phyloP scores from a whole-genome alignment of 1,140 invertebrate species.

The Capitella teleta region DNA sequence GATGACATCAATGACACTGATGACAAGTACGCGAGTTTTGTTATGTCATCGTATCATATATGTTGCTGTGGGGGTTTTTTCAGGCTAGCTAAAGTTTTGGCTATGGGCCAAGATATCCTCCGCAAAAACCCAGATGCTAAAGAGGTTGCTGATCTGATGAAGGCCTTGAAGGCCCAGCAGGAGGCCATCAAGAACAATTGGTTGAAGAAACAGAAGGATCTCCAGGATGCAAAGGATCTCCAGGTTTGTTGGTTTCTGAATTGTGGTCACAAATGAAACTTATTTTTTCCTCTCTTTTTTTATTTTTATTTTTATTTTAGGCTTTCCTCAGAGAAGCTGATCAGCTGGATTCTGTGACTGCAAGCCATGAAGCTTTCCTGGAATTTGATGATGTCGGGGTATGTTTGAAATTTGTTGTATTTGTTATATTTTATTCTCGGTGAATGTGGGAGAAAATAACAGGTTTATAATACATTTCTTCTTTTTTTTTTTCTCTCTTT shows the following conservation, averaged over 20 bases:
- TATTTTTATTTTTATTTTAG: slow-evolving; percentile 31
- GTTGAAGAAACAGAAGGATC: slow-evolving; percentile 81
- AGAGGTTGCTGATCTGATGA: slow-evolving; percentile 46
- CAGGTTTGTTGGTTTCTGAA: slow-evolving; percentile 69
- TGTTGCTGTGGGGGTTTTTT: not conserved
- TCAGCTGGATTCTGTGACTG: slow-evolving; percentile 88
- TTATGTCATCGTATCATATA: slow-evolving; percentile 37
- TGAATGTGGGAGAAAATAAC: no score
- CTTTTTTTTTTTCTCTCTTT: no score
- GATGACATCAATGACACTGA: slow-evolving; percentile 84
- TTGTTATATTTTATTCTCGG: no score
- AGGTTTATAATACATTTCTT: no score
- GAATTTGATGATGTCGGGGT: slow-evolving; percentile 80
- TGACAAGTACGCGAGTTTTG: slow-evolving; percentile 63
- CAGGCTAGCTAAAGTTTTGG: slow-evolving; percentile 46
- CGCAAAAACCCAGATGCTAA: slow-evolving; percentile 34
- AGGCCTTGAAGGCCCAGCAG: slow-evolving; percentile 62
- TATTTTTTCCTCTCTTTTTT: not conserved
- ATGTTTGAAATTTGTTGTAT: no score
- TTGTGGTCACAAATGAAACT: not conserved
- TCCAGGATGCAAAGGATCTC: slow-evolving; percentile 93
- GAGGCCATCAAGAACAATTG: slow-evolving; percentile 63
- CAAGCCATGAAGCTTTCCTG: slow-evolving; percentile 84
- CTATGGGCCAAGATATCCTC: slow-evolving; percentile 43
- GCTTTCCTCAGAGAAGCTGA: slow-evolving; percentile 94